These are phyloP conservation scores for Anas platyrhynchos DNA, from an alignment of 2,113 vertebrate species.

Conservation along the genomic window DNA sequence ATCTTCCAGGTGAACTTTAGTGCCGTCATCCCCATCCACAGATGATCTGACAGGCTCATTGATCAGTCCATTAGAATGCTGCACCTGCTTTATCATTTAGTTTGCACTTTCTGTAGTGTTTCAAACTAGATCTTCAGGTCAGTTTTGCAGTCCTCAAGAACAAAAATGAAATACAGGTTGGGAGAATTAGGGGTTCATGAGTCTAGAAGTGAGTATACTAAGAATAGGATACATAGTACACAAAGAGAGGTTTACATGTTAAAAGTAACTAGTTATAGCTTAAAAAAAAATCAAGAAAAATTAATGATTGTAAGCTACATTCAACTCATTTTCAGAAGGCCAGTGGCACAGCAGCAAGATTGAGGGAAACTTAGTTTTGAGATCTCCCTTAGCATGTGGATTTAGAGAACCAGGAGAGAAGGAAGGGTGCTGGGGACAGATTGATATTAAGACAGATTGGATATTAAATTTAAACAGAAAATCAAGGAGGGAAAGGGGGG, in stretches of 20 bases:
- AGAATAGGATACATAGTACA: not conserved
- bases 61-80: not conserved
- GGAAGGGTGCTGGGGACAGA: not conserved
- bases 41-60: not conserved
- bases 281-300: not conserved
- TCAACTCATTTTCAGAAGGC: not conserved
- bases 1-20: not conserved
- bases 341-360: not conserved
- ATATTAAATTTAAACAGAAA: not conserved
- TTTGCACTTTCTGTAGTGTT: not conserved
- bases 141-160: not conserved
- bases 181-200: not conserved
- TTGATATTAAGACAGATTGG: not conserved
- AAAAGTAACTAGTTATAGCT: not conserved
- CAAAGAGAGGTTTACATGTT: not conserved
- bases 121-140: not conserved
- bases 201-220: not conserved
- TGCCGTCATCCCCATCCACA: not conserved
- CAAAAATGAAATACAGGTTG: not conserved
- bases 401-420: not conserved
- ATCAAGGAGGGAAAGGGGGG: not conserved
- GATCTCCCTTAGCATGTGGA: rapidly evolving
- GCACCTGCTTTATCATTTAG: not conserved
- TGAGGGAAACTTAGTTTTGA: not conserved
- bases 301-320: rapidly evolving